Evolutionary conservation across 1,140 invertebrate genomes (phyloP).

Genomic region (Drosophila nasuta): DNA sequence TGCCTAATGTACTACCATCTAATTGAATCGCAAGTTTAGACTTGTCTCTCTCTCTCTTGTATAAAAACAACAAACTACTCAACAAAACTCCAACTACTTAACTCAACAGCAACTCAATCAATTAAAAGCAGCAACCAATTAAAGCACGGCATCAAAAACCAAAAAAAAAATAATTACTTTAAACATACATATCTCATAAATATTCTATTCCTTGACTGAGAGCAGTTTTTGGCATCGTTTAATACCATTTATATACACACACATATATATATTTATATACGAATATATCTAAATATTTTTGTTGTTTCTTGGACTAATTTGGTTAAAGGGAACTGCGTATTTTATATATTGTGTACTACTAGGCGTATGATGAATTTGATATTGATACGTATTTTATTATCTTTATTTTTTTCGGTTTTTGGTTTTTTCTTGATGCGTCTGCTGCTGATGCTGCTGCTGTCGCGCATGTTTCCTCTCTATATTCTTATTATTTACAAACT

Average conservation of each 20-base stretch:
- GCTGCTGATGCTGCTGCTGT: conserved; percentile 59
- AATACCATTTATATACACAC: conserved; percentile 20
- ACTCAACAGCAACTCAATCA: conserved; percentile 32
- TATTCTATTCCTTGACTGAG: conserved; percentile 48
- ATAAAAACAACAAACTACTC: conserved; percentile 21
- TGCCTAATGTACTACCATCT: conserved; percentile 42
- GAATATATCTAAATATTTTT: neutral
- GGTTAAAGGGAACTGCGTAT: conserved; percentile 59
- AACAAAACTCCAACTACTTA: conserved; percentile 21
- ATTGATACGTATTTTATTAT: conserved; percentile 24
- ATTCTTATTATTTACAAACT: conserved; percentile 24
- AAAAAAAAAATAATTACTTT: conserved; percentile 13
- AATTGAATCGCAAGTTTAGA: conserved; percentile 48
- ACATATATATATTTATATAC: conserved; percentile 27
- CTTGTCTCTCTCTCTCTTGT: conserved; percentile 47
- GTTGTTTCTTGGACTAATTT: conserved; percentile 37
- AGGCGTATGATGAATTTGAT: conserved; percentile 71
- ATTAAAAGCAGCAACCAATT: conserved; percentile 48
- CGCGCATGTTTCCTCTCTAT: conserved; percentile 63
- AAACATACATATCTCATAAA: conserved; percentile 35
- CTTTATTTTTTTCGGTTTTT: conserved; percentile 40
- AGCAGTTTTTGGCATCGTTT: conserved; percentile 67
- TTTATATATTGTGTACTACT: conserved; percentile 74
- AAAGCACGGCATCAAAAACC: conserved; percentile 41
- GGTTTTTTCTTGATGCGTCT: conserved; percentile 47